Percentiles rank a stretch among this genome's conserved stretches.
Evolutionary conservation across 2,113 vertebrate genomes (phyloP).

Genomic region (Hypocryptadius cinnamomeus): DNA sequence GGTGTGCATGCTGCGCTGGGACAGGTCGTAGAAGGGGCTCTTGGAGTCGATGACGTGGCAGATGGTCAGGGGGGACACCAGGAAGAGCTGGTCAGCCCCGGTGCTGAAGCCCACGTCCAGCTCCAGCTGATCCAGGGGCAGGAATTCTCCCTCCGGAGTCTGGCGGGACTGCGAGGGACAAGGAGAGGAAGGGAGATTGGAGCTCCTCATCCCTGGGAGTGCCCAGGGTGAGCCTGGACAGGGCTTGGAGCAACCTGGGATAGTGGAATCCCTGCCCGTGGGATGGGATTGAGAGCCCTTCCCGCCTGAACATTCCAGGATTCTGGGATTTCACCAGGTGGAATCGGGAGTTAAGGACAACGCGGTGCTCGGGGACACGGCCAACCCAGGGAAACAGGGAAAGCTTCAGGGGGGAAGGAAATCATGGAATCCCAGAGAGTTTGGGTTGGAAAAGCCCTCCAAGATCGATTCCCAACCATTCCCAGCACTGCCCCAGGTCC

Average conservation of each 20-base stretch:
- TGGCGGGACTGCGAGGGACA: conserved; percentile 83
- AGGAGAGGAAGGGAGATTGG: neutral
- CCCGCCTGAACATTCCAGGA: rapidly evolving
- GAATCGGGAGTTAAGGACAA: neutral
- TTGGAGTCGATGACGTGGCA: conserved; percentile 98
- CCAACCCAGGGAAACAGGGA: rapidly evolving
- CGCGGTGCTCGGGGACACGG: rapidly evolving
- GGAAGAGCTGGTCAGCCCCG: conserved; percentile 97
- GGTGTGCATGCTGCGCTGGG: conserved; percentile 94
- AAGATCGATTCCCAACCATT: neutral
- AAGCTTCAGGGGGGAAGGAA: rapidly evolving
- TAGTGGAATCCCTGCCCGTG: rapidly evolving
- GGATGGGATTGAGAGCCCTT: no score
- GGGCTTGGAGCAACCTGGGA: neutral
- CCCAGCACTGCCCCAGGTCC: neutral
- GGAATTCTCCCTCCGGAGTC: conserved; percentile 98
- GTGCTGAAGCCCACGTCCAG: conserved; percentile 99
- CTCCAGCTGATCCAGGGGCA: conserved; percentile 97
- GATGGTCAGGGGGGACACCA: conserved; percentile 98
- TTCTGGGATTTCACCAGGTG: neutral
- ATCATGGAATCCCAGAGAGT: neutral
- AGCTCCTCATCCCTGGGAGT: rapidly evolving
- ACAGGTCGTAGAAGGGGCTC: conserved; percentile 98
- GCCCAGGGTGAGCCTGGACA: rapidly evolving
- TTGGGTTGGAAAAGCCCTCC: neutral